Evolutionary conservation across 2,113 vertebrate species (phyloP).

Genomic region (Tragelaphus imberbis): DNA sequence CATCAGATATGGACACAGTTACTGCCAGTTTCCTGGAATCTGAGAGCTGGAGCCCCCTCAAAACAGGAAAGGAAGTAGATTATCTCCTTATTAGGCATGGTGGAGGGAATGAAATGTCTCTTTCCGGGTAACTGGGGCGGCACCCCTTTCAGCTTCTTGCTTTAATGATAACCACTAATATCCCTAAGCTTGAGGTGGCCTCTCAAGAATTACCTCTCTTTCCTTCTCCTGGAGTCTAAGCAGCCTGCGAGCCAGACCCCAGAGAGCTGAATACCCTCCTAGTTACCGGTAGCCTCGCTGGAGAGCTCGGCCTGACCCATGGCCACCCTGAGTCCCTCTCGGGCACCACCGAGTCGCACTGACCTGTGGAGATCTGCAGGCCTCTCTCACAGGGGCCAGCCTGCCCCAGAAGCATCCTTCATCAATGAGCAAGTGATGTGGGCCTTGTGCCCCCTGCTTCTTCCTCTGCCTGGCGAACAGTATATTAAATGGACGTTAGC

Average conservation of each 20-base stretch:
- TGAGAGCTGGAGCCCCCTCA: not conserved
- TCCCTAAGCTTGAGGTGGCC: not conserved
- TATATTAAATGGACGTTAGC: accelerated
- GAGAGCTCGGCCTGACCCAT: not conserved
- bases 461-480: not conserved
- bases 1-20: not conserved
- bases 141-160: not conserved
- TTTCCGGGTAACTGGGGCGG: not conserved
- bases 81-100: not conserved
- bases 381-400: not conserved
- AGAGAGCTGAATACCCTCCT: not conserved
- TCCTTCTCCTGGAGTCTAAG: not conserved
- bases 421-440: accelerated
- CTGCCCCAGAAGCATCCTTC: not conserved
- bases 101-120: not conserved
- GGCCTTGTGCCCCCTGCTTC: not conserved
- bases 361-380: not conserved
- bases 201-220: not conserved
- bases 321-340: not conserved
- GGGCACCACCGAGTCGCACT: not conserved
- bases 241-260: not conserved
- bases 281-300: not conserved
- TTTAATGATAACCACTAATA: not conserved
- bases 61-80: not conserved
- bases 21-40: slow-evolving; percentile 10